Evolutionary conservation across 2,113 vertebrate species (phyloP).

Genomic region (Notiomystis cincta): DNA sequence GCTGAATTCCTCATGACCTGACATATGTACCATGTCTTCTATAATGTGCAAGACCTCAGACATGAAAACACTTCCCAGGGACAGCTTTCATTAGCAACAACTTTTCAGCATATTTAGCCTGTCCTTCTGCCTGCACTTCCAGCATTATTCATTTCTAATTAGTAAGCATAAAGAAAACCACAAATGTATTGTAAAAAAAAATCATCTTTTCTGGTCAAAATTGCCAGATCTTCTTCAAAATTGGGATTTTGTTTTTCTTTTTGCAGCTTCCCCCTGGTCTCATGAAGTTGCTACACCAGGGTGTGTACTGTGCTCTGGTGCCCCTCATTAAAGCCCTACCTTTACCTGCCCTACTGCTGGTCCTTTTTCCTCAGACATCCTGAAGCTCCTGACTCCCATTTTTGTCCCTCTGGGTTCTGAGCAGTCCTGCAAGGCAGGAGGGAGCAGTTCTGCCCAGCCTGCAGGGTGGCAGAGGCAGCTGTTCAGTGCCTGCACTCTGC

Average conservation of each 20-base stretch:
- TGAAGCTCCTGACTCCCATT: neutral
- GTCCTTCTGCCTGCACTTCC: neutral
- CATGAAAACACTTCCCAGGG: neutral
- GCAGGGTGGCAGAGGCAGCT: neutral
- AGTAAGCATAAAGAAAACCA: neutral
- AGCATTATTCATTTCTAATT: neutral
- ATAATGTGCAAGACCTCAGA: neutral
- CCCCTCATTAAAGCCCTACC: neutral
- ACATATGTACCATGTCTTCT: neutral
- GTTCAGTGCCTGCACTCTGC: neutral
- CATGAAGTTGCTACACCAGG: neutral
- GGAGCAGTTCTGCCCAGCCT: neutral
- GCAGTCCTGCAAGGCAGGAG: neutral
- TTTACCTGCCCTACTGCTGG: neutral
- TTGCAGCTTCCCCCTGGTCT: neutral
- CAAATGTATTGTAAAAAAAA: neutral
- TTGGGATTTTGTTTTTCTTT: neutral
- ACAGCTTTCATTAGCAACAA: conserved; percentile 7
- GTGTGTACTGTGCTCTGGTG: neutral
- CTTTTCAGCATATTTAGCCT: neutral
- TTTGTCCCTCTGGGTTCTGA: neutral
- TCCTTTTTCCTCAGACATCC: neutral
- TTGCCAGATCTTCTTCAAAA: neutral
- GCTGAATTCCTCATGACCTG: conserved; percentile 9
- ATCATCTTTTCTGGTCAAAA: neutral